Percentiles rank a stretch among this genome's conserved stretches.
phyloP scores from a whole-genome alignment of 2,113 vertebrate genomes.

The Sialia sialis region DNA sequence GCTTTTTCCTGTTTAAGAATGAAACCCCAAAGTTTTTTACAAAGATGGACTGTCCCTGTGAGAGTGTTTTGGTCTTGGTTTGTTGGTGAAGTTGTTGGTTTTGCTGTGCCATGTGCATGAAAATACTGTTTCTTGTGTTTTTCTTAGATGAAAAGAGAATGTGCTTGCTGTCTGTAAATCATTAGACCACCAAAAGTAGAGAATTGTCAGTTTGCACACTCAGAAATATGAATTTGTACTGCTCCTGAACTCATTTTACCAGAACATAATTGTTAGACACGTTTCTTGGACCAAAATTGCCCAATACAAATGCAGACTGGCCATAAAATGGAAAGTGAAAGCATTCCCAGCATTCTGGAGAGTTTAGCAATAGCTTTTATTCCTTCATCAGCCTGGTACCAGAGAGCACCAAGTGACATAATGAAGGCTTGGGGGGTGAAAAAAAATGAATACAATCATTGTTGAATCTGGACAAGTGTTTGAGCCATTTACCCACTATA shows the following conservation, averaged over 20 bases:
- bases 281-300: not conserved
- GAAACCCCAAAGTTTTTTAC: not conserved
- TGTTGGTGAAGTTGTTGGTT: not conserved
- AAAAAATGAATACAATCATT: not conserved
- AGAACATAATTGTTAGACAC: not conserved
- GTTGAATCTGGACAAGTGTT: not conserved
- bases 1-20: not conserved
- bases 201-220: not conserved
- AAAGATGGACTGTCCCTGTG: no score
- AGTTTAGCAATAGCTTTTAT: not conserved
- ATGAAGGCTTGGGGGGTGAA: fast-evolving
- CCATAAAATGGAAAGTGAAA: not conserved
- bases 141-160: not conserved
- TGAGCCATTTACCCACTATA: not conserved
- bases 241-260: not conserved
- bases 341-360: not conserved
- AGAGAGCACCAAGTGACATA: not conserved
- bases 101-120: not conserved
- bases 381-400: not conserved
- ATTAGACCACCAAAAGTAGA: not conserved
- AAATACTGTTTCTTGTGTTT: not conserved
- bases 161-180: not conserved
- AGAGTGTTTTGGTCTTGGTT: not conserved
- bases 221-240: not conserved
- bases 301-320: not conserved